Evolutionary conservation across 2,797 vertebrate species (phyloP), one percentile per base, ranked within the genome.

Genomic region (Hyperoplus immaculatus): DNA sequence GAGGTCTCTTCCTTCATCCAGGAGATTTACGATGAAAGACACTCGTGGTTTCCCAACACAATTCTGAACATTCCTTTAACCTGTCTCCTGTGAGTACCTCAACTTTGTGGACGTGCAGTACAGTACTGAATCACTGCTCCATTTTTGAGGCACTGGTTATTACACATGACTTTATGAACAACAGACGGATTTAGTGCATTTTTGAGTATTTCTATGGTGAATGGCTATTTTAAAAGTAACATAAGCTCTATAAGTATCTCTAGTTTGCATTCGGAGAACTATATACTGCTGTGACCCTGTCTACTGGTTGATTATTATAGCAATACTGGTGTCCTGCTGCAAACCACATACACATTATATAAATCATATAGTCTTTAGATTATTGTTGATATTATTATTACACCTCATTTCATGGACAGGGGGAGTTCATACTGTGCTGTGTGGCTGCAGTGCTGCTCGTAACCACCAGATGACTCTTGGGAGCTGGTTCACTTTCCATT

Each of bases 381-480:
- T 43, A 7, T 43, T 43, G 7, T 43, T 43, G 7, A 8, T 43
- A 7, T 43, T 43, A 7, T 43, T 43, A 7, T 43, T 43, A 29
- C 29, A 29, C 29, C 29, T 29, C 29, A 29, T 2, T 29, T 29
- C 29, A 29, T 29, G 29, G 29, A 29, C 29, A 29, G 29, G 29
- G 29, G 29, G 29, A 29, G 29, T 29, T 11, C 1, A 4, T 2
- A 29, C 18, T 69, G 41, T 29, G 29, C 29, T 29, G 29, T 29
- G 29, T 77, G 15, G 12, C 9, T 76, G 60, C 58, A 72, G 71
- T 78, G n/a, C 47, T 21, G 8, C 1, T 64, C 1, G 21, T 8
- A 16, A 63, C 75, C 82, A 56, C 38, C 75, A 86, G 77, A 18
- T 87, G 83, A 64, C 0, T n/a, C 79, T 39, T 80, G 57, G 68